A percentile compares a stretch with the other conserved stretches of the same genome.
Conservation (phyloP, 2,797 vertebrate species). For the Adelosebastes latens region DNA sequence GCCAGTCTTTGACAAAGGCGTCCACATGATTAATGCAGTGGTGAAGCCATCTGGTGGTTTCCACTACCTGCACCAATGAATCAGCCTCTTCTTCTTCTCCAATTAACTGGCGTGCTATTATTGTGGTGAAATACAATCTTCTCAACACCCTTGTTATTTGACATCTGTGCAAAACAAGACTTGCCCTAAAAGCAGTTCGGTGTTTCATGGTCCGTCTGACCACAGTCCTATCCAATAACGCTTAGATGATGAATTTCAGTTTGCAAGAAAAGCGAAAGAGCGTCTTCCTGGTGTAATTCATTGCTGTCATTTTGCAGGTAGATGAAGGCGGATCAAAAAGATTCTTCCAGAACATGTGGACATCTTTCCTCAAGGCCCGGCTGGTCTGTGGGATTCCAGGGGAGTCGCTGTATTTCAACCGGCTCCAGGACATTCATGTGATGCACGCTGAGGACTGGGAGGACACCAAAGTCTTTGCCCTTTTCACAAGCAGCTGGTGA, state of each 20-base stretch:
- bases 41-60: neutral
- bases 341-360: conserved; percentile 83
- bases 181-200: neutral
- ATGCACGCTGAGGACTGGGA: conserved; percentile 73
- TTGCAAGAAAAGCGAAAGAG: neutral
- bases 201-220: neutral
- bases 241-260: neutral
- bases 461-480: conserved; percentile 76
- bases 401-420: conserved; percentile 83
- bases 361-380: conserved; percentile 84
- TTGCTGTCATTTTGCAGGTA: conserved; percentile 63
- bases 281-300: neutral
- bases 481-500: conserved; percentile 86
- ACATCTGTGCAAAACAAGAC: neutral
- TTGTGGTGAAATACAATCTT: neutral
- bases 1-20: neutral
- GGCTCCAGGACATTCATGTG: conserved; percentile 80
- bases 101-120: neutral
- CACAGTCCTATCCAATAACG: conserved; percentile 4
- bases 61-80: neutral
- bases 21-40: neutral
- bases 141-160: neutral
- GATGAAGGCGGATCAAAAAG: conserved; percentile 83
- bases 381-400: conserved; percentile 83
- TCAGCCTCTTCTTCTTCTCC: neutral